phyloP scores from a whole-genome alignment of 1,140 invertebrate species.

The Leptonema lineaticorne region DNA sequence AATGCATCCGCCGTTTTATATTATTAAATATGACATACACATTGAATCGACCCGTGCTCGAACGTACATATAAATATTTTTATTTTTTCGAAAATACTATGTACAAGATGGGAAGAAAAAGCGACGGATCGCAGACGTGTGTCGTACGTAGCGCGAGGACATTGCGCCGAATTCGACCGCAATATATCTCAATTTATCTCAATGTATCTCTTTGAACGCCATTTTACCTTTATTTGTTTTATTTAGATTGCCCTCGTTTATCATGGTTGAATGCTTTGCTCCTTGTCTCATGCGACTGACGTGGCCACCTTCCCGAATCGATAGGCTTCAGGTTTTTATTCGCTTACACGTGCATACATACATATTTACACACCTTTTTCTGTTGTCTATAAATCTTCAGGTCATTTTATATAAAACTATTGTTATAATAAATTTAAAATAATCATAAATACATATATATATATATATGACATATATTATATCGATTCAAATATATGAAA shows the following conservation, averaged over 20 bases:
- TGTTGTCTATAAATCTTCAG: too few species aligned
- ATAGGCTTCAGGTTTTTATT: slow-evolving; percentile 21
- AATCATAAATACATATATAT: background rate
- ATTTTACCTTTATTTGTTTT: slow-evolving; percentile 40
- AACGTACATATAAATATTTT: too few species aligned
- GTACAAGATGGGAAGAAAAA: background rate
- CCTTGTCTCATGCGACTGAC: slow-evolving; percentile 30
- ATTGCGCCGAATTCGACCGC: slow-evolving; percentile 24
- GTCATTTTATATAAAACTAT: too few species aligned
- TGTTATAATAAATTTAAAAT: too few species aligned
- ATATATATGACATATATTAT: background rate
- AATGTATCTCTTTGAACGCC: slow-evolving; percentile 38
- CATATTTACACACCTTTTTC: too few species aligned
- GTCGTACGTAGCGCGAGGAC: slow-evolving; percentile 7
- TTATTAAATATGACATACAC: too few species aligned
- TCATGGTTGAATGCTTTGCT: slow-evolving; percentile 34
- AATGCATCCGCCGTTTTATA: too few species aligned
- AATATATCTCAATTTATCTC: slow-evolving; percentile 40
- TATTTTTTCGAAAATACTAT: too few species aligned
- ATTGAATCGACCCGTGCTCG: too few species aligned
- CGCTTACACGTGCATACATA: too few species aligned
- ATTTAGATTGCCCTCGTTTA: slow-evolving; percentile 38
- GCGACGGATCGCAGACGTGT: background rate
- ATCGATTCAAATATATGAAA: background rate
- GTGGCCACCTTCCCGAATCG: slow-evolving; percentile 22